Base-by-base conservation (phyloP, 2,888 invertebrate genomes). In the Cephus sareptanus region DNA sequence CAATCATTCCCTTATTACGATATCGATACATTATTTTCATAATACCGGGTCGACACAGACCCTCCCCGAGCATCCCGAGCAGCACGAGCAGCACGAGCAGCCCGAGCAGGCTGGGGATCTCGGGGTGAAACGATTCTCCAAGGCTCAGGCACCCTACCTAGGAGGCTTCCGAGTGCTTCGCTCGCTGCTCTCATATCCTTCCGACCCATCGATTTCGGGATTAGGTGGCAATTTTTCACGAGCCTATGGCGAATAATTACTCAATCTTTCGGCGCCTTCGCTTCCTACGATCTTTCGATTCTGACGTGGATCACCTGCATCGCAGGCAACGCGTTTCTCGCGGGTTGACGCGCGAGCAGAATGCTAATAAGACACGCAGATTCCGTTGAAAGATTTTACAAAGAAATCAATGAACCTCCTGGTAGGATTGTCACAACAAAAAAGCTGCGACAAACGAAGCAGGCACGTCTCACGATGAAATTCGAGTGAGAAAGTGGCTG, bases 1-100 rank as follows among this genome's bases (percentile, higher is more conserved):
- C 90, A 90, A 91, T 91, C 91, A 89, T 91, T 90, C 87, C 88
- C 88, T 91, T 91, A 91, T 91, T 91, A 90, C 89, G 87, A 88
- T 90, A 90, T 90, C 90, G 89, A 91, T 91, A 91, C 90, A 88
- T 91, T 90, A 90, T 86, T 86, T 87, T 86, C 83, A 84, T 87
- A 85, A 87, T 85, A 80, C 84, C 30, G 70, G 70, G 30, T 30
- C 33, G 70, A 70, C 70, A 1, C 70, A 30, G 13, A 9, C 70
- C 31, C 31, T 30, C 4, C 30, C 33, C 11, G 70, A 40, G 15
- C 40, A 40, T 1, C 40, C 15, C 15, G 13, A 13, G 15, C 13
- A 40, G 15, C 35, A 3, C 11, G 35, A 34, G 11, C 35, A 35
- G 11, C 34, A 0, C 1, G 11, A 34, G 34, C 35, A 11, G 34